Evolutionary conservation across 2,113 vertebrate species (phyloP).

Genomic region (Galemys pyrenaicus): DNA sequence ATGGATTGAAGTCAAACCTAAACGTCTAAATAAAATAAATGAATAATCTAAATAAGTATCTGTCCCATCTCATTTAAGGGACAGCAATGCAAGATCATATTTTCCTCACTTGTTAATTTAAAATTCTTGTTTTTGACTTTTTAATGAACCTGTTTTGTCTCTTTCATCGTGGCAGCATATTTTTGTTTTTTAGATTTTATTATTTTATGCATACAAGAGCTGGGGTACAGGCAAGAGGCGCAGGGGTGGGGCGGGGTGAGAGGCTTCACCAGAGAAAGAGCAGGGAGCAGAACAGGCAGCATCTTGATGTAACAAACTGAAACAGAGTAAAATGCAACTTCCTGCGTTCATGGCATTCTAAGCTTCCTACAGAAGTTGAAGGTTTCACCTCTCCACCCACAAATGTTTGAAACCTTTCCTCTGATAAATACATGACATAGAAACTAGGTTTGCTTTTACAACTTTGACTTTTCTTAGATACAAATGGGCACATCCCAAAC

Average conservation of each 20-base stretch:
- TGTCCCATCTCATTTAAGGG: not conserved
- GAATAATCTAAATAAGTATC: no score
- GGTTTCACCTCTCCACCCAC: not conserved
- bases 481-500: not conserved
- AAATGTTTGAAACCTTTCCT: not conserved
- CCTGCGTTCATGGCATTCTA: rapidly evolving
- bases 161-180: not conserved
- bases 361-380: not conserved
- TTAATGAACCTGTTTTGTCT: not conserved
- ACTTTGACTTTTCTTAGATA: not conserved
- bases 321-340: not conserved
- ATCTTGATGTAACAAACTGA: not conserved
- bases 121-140: not conserved
- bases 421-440: not conserved
- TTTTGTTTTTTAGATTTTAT: no score
- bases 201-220: no score
- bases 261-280: no score
- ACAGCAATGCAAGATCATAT: not conserved
- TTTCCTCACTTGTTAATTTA: not conserved
- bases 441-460: not conserved
- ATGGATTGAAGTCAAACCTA: not conserved
- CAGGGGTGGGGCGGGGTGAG: no score
- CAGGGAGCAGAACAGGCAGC: no score
- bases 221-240: no score
- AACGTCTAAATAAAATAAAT: not conserved